Evolutionary conservation across 2,797 vertebrate species (phyloP).

Genomic region (Gambusia yucatana): DNA sequence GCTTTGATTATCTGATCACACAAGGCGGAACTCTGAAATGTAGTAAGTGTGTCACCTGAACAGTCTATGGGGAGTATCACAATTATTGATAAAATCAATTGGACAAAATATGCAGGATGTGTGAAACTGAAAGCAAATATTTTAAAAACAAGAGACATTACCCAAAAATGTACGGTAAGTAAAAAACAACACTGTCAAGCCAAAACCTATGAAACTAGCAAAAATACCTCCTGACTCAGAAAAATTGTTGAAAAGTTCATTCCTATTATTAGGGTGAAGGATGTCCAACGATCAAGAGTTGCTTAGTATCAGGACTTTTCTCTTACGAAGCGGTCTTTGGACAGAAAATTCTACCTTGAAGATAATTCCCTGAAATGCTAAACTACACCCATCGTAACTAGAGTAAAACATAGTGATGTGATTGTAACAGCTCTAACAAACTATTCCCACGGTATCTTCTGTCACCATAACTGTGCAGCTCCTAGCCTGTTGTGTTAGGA

Average conservation of each 20-base stretch:
- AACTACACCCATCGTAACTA: neutral
- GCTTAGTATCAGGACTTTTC: neutral
- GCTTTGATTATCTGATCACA: neutral
- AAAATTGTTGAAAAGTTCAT: neutral
- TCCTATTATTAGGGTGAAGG: neutral
- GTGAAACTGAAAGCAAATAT: neutral
- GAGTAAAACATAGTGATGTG: neutral
- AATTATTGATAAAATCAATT: neutral
- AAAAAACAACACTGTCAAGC: neutral
- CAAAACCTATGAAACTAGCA: neutral
- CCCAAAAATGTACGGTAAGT: neutral
- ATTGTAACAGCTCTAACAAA: neutral
- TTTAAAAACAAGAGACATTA: neutral
- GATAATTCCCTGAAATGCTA: neutral
- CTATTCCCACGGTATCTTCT: neutral
- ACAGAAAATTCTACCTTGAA: neutral
- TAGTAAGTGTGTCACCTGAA: neutral
- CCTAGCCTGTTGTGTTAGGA: neutral
- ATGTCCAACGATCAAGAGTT: neutral
- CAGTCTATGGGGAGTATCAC: neutral
- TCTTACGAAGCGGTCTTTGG: neutral
- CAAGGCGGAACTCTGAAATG: neutral
- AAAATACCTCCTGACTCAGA: neutral
- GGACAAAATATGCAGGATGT: conserved; percentile 1
- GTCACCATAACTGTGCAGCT: neutral